These are phyloP conservation scores for Philhelius pedissequus DNA, from an alignment of 2,888 invertebrate genomes.

Conservation along the genomic window DNA sequence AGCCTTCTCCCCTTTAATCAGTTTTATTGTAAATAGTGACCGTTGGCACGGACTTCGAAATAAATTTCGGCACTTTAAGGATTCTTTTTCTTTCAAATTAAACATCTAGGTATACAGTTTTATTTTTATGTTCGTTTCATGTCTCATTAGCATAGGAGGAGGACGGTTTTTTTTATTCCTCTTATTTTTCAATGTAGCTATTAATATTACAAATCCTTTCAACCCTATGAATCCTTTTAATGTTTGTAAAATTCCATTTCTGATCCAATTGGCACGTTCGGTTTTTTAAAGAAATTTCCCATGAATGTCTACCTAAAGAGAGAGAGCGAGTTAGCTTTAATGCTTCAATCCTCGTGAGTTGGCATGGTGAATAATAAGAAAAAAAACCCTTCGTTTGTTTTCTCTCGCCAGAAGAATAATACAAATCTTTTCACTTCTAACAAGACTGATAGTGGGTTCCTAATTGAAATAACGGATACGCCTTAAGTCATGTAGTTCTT, in stretches of 20 bases:
- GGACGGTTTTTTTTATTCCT: background rate
- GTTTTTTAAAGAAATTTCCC: slow-evolving; percentile 38
- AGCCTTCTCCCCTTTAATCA: too few relatives aligned
- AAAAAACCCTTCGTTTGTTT: background rate
- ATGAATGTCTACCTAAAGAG: too few relatives aligned
- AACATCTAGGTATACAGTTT: too few relatives aligned
- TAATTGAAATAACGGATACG: slow-evolving; percentile 50
- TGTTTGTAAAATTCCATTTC: background rate
- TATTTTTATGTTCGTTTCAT: too few relatives aligned
- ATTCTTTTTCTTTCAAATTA: too few relatives aligned
- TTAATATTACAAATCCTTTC: background rate
- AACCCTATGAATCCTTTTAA: background rate
- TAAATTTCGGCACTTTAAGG: too few relatives aligned
- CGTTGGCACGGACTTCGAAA: too few relatives aligned
- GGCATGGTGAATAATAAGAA: too few relatives aligned
- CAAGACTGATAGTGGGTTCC: slow-evolving; percentile 3
- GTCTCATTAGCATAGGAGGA: too few relatives aligned
- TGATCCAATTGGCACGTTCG: slow-evolving; percentile 44
- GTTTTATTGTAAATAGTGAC: too few relatives aligned
- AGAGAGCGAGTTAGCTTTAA: too few relatives aligned
- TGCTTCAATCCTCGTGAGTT: too few relatives aligned
- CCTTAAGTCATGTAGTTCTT: slow-evolving; percentile 20
- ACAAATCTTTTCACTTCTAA: background rate
- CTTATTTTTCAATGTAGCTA: background rate
- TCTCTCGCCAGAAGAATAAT: background rate